Base-by-base conservation (phyloP, 2,113 vertebrate genomes). In the Urocitellus parryii region DNA sequence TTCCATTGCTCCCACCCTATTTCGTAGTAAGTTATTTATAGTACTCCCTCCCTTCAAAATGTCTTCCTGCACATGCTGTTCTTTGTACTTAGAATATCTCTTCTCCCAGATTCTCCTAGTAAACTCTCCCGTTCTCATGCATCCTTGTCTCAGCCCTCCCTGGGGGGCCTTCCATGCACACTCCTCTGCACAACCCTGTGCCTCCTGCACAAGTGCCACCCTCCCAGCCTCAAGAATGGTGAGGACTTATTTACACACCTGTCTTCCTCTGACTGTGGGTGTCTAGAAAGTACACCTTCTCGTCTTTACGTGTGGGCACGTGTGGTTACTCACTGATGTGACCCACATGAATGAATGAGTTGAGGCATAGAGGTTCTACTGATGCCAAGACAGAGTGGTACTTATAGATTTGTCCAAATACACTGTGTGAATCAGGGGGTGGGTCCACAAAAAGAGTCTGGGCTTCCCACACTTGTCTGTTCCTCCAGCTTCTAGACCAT, bases 341-440 rank as follows among this genome's bases (percentile, higher is more conserved):
- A 12, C 17, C 91, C 37, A 24, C 34, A 39, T 56, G 58, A 77
- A 85, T 94, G 58, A 80, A 29, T 94, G 58, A 77, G 74, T 92
- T 4, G 77, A 72, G 72, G 51, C 90, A 34, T 76, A 27, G n/a
- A 32, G 45, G 88, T 88, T 77, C 45, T 72, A 80, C 72, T 37
- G 45, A 94, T 48, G 24, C 2, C 39, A 42, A 96, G 48, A 92
- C 73, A 95, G 81, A 94, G 83, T 65, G 76, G 18, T 82, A 86
- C 79, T 97, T 86, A 97, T 22, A 85, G 58, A 91, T 91, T 82
- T 91, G 42, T 90, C 53, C 87, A 87, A 88, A 97, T 65, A 53
- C 25, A 76, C 13, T 70, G 25, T 53, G 82, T 83, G 94, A 95
- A 8, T 90, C 39, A 63, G 34, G 81, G 20, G 20, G 29, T 48